Evolutionary conservation across 2,113 vertebrate species (phyloP).

Genomic region (Actenoides hombroni): DNA sequence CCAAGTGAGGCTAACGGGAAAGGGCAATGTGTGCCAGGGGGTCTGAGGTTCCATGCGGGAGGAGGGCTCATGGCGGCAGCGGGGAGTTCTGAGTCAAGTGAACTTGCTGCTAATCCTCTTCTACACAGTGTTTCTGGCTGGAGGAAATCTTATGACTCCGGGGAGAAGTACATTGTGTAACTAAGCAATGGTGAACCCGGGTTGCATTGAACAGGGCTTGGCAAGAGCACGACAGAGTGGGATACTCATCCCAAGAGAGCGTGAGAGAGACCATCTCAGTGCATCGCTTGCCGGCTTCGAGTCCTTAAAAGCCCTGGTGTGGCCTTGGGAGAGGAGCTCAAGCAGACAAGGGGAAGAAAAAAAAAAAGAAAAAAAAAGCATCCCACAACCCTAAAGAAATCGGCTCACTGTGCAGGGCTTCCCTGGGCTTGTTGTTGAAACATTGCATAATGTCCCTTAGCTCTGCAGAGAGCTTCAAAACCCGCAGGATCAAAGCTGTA

Average conservation of each 20-base stretch:
- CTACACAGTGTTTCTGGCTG: not conserved
- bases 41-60: not conserved
- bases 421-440: not conserved
- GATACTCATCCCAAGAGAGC: slow-evolving; percentile 15
- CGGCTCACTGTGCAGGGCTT: not conserved
- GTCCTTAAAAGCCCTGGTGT: slow-evolving; percentile 26
- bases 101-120: slow-evolving; percentile 31
- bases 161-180: slow-evolving; percentile 54
- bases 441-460: not conserved
- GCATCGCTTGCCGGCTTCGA: not conserved
- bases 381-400: not conserved
- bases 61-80: not conserved
- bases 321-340: not conserved
- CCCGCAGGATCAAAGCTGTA: not conserved
- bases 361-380: not conserved
- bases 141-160: slow-evolving; percentile 31
- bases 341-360: accelerated
- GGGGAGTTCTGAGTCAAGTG: not conserved
- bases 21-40: accelerated
- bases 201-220: slow-evolving; percentile 33
- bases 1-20: not conserved
- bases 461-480: not conserved
- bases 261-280: slow-evolving; percentile 25
- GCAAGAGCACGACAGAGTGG: not conserved
- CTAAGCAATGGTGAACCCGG: slow-evolving; percentile 18